Base-by-base conservation (phyloP, 2,113 vertebrate species). In the Butorides virescens region DNA sequence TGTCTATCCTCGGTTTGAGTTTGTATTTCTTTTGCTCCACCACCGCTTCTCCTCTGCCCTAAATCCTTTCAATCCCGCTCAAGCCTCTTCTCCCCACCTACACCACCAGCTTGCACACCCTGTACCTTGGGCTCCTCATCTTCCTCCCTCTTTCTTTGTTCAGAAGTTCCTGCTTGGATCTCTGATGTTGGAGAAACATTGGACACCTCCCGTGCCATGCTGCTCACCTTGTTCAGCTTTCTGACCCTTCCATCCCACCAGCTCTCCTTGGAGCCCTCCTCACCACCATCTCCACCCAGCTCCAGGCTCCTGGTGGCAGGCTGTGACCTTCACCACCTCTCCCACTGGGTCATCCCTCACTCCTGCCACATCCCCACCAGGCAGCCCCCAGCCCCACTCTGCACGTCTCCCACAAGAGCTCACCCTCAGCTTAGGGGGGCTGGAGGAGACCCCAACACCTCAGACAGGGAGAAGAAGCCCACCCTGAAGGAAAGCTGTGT, bases 361-460 rank as follows among this genome's bases (percentile, higher is more conserved):
- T 21, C 49, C 19, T n/a, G 68, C 42, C 29, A 56, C 3, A 0
- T 27, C 36, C 25, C 52, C 67, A 58, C 6, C 1, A 4, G 12
- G n/a, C 66, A 65, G 36, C 49, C 11, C 16, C 10, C 74, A 52
- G 56, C 32, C 16, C 9, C 23, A 13, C 49, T 56, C 25, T 16
- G 34, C 20, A 20, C 1, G 0, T 8, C 16, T 26, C 13, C 36
- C 4, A 2, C 44, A 32, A 59, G 52, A 66, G 29, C 42, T 72
- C 37, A 26, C 14, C 11, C 37, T 30, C 65, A 77, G 32, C 27
- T 58, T 12, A 13, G 1, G 29, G 58, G 34, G 21, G 20, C 44
- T 32, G 34, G 37, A 72, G 37, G 21, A 58, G 22, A 52, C 16
- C 32, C 16, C 23, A 13, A 0, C 20, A 30, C 27, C 68, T 56